These are phyloP conservation scores for Napeogenes sylphis DNA, from an alignment of 2,888 invertebrate genomes.

Conservation along the genomic window DNA sequence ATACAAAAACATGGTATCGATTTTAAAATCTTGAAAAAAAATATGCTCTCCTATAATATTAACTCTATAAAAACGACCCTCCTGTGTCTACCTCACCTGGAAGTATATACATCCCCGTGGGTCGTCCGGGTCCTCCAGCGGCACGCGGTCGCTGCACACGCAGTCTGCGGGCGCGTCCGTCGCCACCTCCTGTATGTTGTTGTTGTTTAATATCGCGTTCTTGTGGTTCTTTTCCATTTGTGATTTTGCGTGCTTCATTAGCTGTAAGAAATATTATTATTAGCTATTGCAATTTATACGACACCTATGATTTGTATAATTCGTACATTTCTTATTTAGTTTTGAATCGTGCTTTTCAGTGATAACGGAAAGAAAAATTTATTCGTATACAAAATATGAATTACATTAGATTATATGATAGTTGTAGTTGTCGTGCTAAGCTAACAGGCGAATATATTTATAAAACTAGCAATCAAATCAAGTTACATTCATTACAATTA, in stretches of 20 bases:
- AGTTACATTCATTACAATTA: no score
- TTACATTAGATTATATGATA: no score
- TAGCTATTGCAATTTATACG: not conserved
- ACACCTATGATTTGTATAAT: not conserved
- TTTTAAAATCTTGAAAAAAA: no score
- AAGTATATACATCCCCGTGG: slow-evolving; percentile 81
- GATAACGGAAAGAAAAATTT: no score
- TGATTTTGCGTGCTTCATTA: slow-evolving; percentile 11
- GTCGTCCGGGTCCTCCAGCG: slow-evolving; percentile 64
- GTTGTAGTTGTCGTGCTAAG: no score
- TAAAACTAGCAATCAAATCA: no score
- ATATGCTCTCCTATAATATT: no score
- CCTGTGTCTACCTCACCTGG: slow-evolving; percentile 60
- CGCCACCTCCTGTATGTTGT: slow-evolving; percentile 40
- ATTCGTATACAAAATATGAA: no score
- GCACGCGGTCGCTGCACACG: slow-evolving; percentile 46
- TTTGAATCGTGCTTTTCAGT: no score
- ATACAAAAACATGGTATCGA: no score
- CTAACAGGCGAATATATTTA: no score
- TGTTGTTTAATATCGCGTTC: slow-evolving; percentile 49
- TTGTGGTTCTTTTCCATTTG: slow-evolving; percentile 30
- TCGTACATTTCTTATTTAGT: no score
- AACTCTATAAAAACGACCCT: not conserved
- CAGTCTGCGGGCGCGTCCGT: slow-evolving; percentile 34
- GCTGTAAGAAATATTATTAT: slow-evolving; percentile 10